A percentile compares a stretch with the other conserved stretches of the same genome.
phyloP scores from a whole-genome alignment of 2,888 invertebrate genomes.

The Carterocephalus palaemon region DNA sequence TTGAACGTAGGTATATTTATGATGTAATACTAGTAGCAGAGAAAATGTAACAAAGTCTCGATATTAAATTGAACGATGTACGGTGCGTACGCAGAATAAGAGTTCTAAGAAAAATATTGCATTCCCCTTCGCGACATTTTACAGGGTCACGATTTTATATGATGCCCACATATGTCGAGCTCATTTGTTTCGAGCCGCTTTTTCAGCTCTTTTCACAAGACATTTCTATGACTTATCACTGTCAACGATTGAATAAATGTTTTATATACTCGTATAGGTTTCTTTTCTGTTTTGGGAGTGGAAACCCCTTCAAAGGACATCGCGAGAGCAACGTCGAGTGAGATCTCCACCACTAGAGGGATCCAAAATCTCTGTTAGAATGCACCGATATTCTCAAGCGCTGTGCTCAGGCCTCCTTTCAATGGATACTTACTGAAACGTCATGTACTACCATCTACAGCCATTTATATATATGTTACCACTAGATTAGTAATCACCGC shows the following conservation, averaged over 20 bases:
- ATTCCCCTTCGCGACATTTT: slow-evolving; percentile 11
- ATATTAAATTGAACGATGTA: slow-evolving; percentile 18
- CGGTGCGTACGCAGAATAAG: slow-evolving; percentile 7
- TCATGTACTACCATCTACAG: no score
- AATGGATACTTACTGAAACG: no score
- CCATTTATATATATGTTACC: no score
- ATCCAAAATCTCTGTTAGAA: no score
- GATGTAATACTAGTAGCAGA: neutral
- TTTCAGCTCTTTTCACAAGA: slow-evolving; percentile 12
- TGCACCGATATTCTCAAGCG: no score
- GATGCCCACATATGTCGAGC: slow-evolving; percentile 4
- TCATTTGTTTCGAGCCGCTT: slow-evolving; percentile 19
- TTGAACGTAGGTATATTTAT: no score
- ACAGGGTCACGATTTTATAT: slow-evolving; percentile 13
- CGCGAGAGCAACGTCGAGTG: no score
- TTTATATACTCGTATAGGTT: neutral
- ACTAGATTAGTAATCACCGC: no score
- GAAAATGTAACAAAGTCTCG: slow-evolving; percentile 1
- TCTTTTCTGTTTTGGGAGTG: no score
- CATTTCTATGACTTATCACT: slow-evolving; percentile 14
- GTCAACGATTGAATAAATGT: neutral
- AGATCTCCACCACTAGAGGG: no score
- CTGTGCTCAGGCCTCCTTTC: no score
- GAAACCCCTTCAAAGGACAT: no score
- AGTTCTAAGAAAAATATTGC: slow-evolving; percentile 11